Conservation (phyloP, 1,140 invertebrate species). For the Drosophila bocki region DNA sequence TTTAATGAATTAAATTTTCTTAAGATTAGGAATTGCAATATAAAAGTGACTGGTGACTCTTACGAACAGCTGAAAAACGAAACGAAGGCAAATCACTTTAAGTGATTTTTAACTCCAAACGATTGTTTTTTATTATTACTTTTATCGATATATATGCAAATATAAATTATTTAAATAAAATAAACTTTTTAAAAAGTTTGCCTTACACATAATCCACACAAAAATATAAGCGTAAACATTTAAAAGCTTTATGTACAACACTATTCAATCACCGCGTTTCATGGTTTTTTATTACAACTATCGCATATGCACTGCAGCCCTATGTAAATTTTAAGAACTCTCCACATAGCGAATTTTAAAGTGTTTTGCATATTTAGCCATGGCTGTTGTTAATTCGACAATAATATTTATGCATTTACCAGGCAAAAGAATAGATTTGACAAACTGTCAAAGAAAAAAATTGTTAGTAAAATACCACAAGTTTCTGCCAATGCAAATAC, state of each 20-base stretch:
- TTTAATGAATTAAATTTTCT: too few species aligned
- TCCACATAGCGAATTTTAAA: slow-evolving; percentile 32
- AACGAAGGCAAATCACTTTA: too few species aligned
- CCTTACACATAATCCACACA: background rate
- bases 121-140: too few species aligned
- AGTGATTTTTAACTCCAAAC: background rate
- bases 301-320: slow-evolving; percentile 11
- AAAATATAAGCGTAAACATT: background rate
- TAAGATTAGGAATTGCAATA: too few species aligned
- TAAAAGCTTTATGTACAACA: too few species aligned
- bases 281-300: slow-evolving; percentile 1
- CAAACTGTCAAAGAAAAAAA: background rate
- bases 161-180: too few species aligned
- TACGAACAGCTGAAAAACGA: too few species aligned
- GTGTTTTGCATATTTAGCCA: slow-evolving; percentile 20
- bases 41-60: too few species aligned
- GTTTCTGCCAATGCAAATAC: background rate
- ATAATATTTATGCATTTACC: background rate
- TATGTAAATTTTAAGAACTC: slow-evolving; percentile 24
- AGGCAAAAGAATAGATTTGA: background rate
- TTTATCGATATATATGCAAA: too few species aligned
- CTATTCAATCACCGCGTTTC: background rate
- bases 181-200: background rate
- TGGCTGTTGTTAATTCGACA: background rate
- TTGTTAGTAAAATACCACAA: background rate